Conservation (phyloP, 2,113 vertebrate species). For the Bothrops jararaca region DNA sequence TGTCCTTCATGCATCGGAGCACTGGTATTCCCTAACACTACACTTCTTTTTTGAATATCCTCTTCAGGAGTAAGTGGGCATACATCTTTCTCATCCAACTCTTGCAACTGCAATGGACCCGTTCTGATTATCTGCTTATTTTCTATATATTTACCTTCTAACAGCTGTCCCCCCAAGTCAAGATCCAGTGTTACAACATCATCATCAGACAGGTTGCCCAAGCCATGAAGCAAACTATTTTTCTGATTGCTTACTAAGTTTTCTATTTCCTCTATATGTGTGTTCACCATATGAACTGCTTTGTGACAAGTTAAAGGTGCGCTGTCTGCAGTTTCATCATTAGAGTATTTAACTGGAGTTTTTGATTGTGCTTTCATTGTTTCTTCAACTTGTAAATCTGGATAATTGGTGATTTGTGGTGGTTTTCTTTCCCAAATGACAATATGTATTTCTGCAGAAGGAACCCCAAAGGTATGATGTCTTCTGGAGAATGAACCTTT, state of each 20-base stretch:
- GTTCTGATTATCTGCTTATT: conserved; percentile 12
- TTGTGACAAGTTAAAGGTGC: not conserved
- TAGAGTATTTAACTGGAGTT: not conserved
- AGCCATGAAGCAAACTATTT: conserved; percentile 56
- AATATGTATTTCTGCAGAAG: conserved; percentile 80
- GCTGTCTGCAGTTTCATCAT: not conserved
- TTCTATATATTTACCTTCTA: conserved; percentile 8
- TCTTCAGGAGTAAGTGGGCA: not conserved
- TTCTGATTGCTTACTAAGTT: not conserved
- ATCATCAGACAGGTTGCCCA: conserved; percentile 64
- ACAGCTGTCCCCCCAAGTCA: conserved; percentile 43
- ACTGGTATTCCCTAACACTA: not conserved
- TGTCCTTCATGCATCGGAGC: conserved; percentile 8
- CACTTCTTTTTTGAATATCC: not conserved
- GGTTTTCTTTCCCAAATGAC: conserved; percentile 84
- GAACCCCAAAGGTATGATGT: conserved; percentile 69
- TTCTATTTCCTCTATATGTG: conserved; percentile 37
- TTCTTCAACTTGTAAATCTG: conserved; percentile 27
- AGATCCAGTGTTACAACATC: conserved; percentile 75
- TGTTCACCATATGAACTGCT: not conserved
- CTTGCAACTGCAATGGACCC: not conserved
- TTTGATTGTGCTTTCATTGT: not conserved
- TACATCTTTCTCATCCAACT: conserved; percentile 13
- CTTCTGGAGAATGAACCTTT: conserved; percentile 73
- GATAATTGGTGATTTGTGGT: conserved; percentile 27